Base-by-base conservation (phyloP, 2,113 vertebrate genomes). In the Pyrgilauda ruficollis region DNA sequence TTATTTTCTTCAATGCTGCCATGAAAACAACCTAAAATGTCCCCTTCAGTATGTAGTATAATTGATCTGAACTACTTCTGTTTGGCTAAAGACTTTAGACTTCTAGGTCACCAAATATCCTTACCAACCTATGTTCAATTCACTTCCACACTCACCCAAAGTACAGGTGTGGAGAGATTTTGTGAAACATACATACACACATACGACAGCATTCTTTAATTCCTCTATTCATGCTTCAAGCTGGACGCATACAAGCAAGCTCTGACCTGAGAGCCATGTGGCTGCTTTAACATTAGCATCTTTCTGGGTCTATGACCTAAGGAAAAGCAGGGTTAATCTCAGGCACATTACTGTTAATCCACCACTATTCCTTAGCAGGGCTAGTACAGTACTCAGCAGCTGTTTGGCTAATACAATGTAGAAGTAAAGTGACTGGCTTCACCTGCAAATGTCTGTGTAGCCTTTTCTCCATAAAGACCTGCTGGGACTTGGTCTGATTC, bases 331-430 rank as follows among this genome's bases (percentile, higher is more conserved):
- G 18, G 22, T 53, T 84, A 62, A 69, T 8, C 39, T 70, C 0
- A 0, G 47, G 49, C 27, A 75, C 6, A 68, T 41, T 44, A 17
- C 43, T 44, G 18, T 21, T 47, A 55, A 61, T 15, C 15, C 67
- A 44, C 15, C 43, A 47, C 30, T n/a, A 1, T 47, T 47, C 53
- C 35, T 76, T 33, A 39, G 19, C 33, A 13, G 13, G 30, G 3
- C 11, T 11, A 6, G 31, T 22, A 8, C 13, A 43, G 37, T 5
- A 6, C 17, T 43, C 37, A 67, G 8, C 27, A 67, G 19, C 26
- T 62, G 2, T 66, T 62, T 4, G 7, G 15, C 22, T 35, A 41
- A 58, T 18, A 26, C 4, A 22, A 26, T 2, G 3, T 11, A 1
- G 24, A 55, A 78, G 6, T 52, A 33, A 84, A 13, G 22, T 2